phyloP scores from a whole-genome alignment of 1,140 invertebrate genomes.

The Carcinoscorpius rotundicauda region DNA sequence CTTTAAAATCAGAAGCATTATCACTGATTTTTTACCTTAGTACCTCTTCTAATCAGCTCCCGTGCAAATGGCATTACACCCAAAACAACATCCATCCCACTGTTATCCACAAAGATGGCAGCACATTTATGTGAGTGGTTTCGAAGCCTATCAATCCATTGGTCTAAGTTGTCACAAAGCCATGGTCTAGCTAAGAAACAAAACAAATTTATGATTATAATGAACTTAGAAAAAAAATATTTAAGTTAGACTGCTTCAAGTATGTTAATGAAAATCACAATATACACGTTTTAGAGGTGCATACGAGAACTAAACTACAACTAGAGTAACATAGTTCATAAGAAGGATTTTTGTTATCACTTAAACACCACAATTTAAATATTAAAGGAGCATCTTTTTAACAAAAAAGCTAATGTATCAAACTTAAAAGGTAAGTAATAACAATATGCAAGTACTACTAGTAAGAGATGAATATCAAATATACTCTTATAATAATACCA shows the following conservation, averaged over 20 bases:
- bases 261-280: neutral
- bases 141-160: slow-evolving; percentile 61
- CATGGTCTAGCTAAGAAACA: slow-evolving; percentile 60
- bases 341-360: too few relatives aligned
- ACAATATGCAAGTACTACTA: too few relatives aligned
- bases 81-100: slow-evolving; percentile 83
- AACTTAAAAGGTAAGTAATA: too few relatives aligned
- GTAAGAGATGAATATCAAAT: too few relatives aligned
- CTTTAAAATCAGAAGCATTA: too few relatives aligned
- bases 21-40: slow-evolving; percentile 47
- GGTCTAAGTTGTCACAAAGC: slow-evolving; percentile 74
- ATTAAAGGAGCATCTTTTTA: too few relatives aligned
- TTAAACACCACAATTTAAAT: too few relatives aligned
- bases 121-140: slow-evolving; percentile 60
- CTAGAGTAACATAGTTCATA: too few relatives aligned
- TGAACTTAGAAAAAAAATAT: slow-evolving; percentile 6
- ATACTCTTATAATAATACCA: too few relatives aligned
- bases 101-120: slow-evolving; percentile 91
- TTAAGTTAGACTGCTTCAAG: neutral
- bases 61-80: slow-evolving; percentile 82
- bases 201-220: slow-evolving; percentile 7
- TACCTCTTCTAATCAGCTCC: slow-evolving; percentile 66
- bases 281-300: too few relatives aligned
- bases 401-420: too few relatives aligned
- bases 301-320: too few relatives aligned